Conservation (phyloP, 2,888 invertebrate genomes). For the Sarcophaga variegata region DNA sequence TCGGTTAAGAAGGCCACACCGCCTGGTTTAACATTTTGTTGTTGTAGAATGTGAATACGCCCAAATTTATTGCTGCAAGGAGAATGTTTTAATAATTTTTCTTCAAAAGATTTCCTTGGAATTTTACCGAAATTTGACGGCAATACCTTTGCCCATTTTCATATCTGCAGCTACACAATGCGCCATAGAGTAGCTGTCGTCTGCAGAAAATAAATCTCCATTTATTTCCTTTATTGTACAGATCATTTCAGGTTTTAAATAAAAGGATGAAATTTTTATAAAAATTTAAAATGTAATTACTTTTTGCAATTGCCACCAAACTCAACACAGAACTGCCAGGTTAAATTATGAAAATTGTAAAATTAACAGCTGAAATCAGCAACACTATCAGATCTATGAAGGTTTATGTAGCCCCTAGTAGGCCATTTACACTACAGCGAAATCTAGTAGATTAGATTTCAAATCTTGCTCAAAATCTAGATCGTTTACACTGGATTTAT, state of each 20-base stretch:
- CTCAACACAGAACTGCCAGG: not conserved
- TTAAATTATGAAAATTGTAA: not conserved
- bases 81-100: not conserved
- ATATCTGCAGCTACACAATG: conserved; percentile 84
- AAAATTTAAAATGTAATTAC: not conserved
- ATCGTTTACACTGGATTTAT: too few species aligned
- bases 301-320: conserved; percentile 16
- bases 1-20: conserved; percentile 82
- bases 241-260: conserved; percentile 27
- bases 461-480: too few species aligned
- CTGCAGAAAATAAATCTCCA: conserved; percentile 83
- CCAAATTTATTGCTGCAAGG: conserved; percentile 76
- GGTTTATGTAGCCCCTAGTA: too few species aligned
- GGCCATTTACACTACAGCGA: too few species aligned
- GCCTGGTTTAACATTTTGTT: conserved; percentile 79
- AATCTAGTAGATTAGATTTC: too few species aligned
- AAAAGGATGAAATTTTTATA: not conserved
- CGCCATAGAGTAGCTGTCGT: conserved; percentile 82
- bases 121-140: conserved; percentile 80
- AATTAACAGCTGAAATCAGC: too few species aligned
- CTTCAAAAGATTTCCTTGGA: not conserved
- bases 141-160: conserved; percentile 84
- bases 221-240: conserved; percentile 79
- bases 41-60: conserved; percentile 73
- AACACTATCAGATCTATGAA: too few species aligned